Evolutionary conservation across 2,113 vertebrate species (phyloP), one percentile per base, ranked within the genome.

Genomic region (Phoenicopterus ruber): DNA sequence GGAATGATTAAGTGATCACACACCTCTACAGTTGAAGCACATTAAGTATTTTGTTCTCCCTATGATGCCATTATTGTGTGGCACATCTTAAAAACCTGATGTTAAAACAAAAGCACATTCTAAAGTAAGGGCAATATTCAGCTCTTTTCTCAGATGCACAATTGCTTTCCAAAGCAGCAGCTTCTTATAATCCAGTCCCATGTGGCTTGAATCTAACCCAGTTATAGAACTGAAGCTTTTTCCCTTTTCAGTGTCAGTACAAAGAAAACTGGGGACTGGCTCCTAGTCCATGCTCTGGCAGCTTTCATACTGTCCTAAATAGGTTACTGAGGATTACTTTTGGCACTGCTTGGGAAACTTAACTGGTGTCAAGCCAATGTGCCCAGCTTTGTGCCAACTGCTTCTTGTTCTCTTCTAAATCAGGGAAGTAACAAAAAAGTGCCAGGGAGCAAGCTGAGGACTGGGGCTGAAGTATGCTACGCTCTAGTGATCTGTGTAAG

Each of bases 241-340:
- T 93, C 54, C 78, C 66, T 91, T 95, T 92, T 46, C 92, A 77
- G 54, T 31, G 34, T 46, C 74, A 66, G 50, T n/a, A 80, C 58
- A 90, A 90, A 91, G 92, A 69, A 93, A 85, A 36, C 31, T 22
- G 31, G 15, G 58, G 74, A 85, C 54, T 7, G 90, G 74, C 54
- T 88, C 36, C 67, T 47, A 57, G 78, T n/a, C 58, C 44, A 49
- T 34, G 74, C 85, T 88, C 62, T 86, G 93, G 84, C 65, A 91
- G 65, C 73, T 90, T 85, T 85, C 72, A 72, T 69, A 28, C 57
- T 52, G 40, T 49, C 62, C 85, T 91, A 91, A 96, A 79, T 91
- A 94, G 78, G 82, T 94, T 91, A 67, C 54, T 62, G 76, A 94
- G 66, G 82, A 86, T 94, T 82, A 74, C 85, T 95, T 95, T 80